Percentiles rank a stretch among this genome's conserved stretches.
These are phyloP conservation scores for Morinoia aosen DNA, from an alignment of 2,888 invertebrate genomes.

Conservation along the genomic window DNA sequence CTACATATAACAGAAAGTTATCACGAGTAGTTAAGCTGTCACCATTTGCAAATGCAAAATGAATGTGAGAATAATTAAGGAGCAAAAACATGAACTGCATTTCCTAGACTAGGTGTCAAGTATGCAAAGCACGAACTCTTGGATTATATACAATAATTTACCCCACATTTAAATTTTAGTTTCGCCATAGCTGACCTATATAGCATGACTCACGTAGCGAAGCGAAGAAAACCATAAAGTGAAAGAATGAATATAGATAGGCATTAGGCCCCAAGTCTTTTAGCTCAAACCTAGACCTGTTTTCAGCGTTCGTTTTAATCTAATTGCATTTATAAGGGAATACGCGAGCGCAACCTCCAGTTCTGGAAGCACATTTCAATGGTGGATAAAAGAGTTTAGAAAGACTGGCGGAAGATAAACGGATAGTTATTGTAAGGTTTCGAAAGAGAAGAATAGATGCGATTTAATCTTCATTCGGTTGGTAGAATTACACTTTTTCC, in stretches of 20 bases:
- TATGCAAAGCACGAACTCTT: background rate
- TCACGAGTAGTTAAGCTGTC: background rate
- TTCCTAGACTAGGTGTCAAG: background rate
- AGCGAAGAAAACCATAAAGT: background rate
- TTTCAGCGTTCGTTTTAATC: background rate
- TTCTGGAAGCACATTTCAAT: too few species aligned
- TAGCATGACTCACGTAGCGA: background rate
- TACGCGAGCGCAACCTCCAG: too few species aligned
- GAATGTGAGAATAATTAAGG: background rate
- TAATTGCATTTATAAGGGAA: background rate
- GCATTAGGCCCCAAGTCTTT: background rate
- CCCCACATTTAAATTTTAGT: background rate
- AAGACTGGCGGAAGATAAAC: too few species aligned
- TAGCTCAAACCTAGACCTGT: background rate
- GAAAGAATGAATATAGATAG: background rate
- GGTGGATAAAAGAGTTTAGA: too few species aligned
- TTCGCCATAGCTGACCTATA: background rate
- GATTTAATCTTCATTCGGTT: too few species aligned
- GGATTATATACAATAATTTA: background rate
- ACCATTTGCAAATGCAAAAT: background rate
- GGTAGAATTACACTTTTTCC: too few species aligned
- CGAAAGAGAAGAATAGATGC: background rate
- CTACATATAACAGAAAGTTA: background rate
- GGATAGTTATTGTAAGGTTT: background rate
- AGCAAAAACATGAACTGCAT: background rate